A percentile compares a stretch with the other conserved stretches of the same genome.
phyloP scores from a whole-genome alignment of 2,797 vertebrate genomes.

The Artibeus lituratus region DNA sequence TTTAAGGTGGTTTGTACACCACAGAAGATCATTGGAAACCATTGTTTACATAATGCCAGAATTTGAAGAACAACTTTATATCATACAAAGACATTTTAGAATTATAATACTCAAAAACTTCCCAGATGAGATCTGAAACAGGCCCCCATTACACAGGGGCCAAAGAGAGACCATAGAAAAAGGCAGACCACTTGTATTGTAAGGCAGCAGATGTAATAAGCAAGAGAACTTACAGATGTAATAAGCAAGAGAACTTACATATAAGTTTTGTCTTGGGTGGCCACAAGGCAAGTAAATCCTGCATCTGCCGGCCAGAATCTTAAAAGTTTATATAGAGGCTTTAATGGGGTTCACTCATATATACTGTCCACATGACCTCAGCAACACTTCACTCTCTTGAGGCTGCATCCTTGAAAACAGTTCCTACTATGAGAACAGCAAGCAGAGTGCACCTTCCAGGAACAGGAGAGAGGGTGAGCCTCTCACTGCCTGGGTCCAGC shows the following conservation, averaged over 20 bases:
- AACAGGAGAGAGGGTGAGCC: not conserved
- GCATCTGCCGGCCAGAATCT: not conserved
- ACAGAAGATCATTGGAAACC: not conserved
- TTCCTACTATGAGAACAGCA: not conserved
- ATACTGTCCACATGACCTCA: not conserved
- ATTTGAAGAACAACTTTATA: not conserved
- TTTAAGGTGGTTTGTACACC: not conserved
- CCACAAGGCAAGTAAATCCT: not conserved
- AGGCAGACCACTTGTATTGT: not conserved
- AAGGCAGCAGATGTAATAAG: too few relatives aligned
- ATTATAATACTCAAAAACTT: not conserved
- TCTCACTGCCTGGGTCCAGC: not conserved
- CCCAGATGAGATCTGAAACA: not conserved
- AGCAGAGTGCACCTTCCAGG: not conserved
- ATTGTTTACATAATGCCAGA: not conserved
- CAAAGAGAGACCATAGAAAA: not conserved
- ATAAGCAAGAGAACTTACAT: not conserved
- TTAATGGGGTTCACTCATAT: not conserved
- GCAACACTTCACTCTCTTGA: not conserved
- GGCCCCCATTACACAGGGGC: not conserved
- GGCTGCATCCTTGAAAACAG: not conserved
- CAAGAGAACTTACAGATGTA: not conserved
- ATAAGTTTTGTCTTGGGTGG: not conserved
- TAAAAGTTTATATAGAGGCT: not conserved
- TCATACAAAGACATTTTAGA: not conserved